Evolutionary conservation across 1,140 invertebrate genomes (phyloP).

Genomic region (Uloborus diversus): DNA sequence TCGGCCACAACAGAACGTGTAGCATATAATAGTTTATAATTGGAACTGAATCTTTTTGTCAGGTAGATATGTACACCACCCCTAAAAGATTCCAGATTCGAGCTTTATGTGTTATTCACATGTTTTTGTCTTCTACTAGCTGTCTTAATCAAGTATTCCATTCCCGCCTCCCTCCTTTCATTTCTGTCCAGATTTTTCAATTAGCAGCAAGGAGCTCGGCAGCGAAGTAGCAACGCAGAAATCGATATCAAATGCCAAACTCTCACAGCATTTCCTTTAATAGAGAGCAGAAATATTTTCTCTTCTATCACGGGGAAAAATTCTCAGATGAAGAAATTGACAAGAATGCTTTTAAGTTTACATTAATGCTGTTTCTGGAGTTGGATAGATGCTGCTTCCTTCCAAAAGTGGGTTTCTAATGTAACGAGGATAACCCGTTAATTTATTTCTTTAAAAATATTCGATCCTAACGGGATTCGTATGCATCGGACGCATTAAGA

Average conservation of each 20-base stretch:
- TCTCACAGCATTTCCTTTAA: neutral
- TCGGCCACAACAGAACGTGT: too few species aligned
- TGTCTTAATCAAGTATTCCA: neutral
- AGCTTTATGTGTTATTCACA: too few species aligned
- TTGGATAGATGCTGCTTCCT: neutral
- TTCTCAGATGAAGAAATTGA: conserved; percentile 19
- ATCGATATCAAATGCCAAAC: conserved; percentile 27
- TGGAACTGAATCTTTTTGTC: too few species aligned
- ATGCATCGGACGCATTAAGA: neutral
- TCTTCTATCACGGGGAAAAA: neutral
- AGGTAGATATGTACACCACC: too few species aligned
- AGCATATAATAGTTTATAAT: too few species aligned
- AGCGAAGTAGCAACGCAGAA: neutral
- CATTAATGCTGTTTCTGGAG: neutral
- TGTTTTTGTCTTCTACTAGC: too few species aligned
- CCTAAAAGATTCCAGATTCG: too few species aligned
- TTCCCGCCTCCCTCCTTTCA: neutral
- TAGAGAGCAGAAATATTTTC: neutral
- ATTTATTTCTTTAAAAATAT: conserved; percentile 24
- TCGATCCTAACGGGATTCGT: too few species aligned
- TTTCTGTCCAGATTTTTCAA: conserved; percentile 27
- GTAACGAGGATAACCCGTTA: conserved; percentile 1
- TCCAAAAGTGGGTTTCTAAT: neutral
- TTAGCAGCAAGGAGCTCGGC: conserved; percentile 14
- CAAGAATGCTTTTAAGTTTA: conserved; percentile 11